Base-by-base conservation (phyloP, 1,140 invertebrate species). In the Formica exsecta region DNA sequence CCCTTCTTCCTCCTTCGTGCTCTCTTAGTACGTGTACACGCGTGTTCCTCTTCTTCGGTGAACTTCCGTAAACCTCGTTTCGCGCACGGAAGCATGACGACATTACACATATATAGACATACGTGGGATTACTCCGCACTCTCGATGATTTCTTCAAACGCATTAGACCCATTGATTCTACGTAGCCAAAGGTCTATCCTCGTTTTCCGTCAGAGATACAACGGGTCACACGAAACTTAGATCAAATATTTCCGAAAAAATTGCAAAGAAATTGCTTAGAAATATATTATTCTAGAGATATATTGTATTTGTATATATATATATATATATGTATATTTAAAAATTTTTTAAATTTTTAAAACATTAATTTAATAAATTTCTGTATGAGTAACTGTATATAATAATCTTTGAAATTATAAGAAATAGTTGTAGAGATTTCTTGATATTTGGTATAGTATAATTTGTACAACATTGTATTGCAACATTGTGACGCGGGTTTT, bases 51-150 rank as follows among this genome's bases (percentile, higher is more conserved):
- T 83, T 86, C 86, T 90, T 62, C n/a, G 22, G 70, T 48, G 36
- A 88, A 88, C 86, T 86, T 90, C 81, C 77, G 38, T 54, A 76
- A 87, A 51, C 48, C 48, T 51, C 51, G 79, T 79, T 16, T 65
- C 41, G 32, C 51, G 22, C 68, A 74, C 62, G 76, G 77, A 89
- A 89, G 84, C 71, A 36, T 41, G 25, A 62, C 57, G 11, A 89
- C 57, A 13, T 80, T 74, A 38, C 70, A 22, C 75, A 13, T 79
- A 88, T 59, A 59, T 19, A 71, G 41, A 16, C 54, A 44, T 41
- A 22, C 7, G 11, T 13, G 25, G 70, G 79, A 79, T 79, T 74
- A 44, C 38, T 25, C 36, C 16, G 4, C 32, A 19, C 4, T 61
- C 25, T n/a, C 36, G 5, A 65, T 61, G 38, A 83, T 74, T 59